Percentiles rank a stretch among this genome's conserved stretches.
phyloP scores from a whole-genome alignment of 2,888 invertebrate species.

The Drosophila atroscutellata region DNA sequence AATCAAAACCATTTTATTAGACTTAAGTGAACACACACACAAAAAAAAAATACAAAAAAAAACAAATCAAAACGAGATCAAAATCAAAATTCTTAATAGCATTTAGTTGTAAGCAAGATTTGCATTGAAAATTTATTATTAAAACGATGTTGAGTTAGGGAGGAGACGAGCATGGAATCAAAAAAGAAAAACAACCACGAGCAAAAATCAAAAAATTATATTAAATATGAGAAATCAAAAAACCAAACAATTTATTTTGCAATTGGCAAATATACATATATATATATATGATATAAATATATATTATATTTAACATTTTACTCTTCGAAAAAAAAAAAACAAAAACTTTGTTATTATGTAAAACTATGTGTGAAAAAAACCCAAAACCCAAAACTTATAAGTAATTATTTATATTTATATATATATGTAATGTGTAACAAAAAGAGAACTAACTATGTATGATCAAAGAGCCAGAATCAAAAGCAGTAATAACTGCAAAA shows the following conservation, averaged over 20 bases:
- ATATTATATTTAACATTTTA: constrained; percentile 65
- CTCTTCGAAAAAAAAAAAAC: constrained; percentile 59
- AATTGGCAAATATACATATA: constrained; percentile 70
- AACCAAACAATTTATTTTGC: constrained; percentile 65
- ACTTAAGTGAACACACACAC: constrained; percentile 46
- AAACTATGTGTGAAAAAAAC: constrained; percentile 60
- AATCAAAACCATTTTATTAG: constrained; percentile 81
- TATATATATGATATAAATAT: constrained; percentile 47
- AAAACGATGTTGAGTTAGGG: constrained; percentile 62
- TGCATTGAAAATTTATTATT: constrained; percentile 61
- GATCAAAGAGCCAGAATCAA: constrained; percentile 64
- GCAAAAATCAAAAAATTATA: constrained; percentile 63
- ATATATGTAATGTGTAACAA: constrained; percentile 64
- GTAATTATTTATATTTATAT: constrained; percentile 73
- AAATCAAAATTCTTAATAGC: constrained; percentile 56
- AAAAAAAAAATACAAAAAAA: constrained; percentile 36
- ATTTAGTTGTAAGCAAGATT: constrained; percentile 64
- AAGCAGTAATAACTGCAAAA: constrained; percentile 49
- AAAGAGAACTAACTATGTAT: constrained; percentile 55
- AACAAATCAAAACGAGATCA: constrained; percentile 37
- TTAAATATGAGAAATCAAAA: constrained; percentile 65
- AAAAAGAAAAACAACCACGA: constrained; percentile 60
- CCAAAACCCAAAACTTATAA: constrained; percentile 46
- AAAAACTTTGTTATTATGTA: constrained; percentile 64
- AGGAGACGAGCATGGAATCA: constrained; percentile 63